Percentiles rank a stretch among this genome's conserved stretches.
These are phyloP conservation scores for Cosmopolites sordidus DNA, from an alignment of 2,888 invertebrate species.

Conservation along the genomic window DNA sequence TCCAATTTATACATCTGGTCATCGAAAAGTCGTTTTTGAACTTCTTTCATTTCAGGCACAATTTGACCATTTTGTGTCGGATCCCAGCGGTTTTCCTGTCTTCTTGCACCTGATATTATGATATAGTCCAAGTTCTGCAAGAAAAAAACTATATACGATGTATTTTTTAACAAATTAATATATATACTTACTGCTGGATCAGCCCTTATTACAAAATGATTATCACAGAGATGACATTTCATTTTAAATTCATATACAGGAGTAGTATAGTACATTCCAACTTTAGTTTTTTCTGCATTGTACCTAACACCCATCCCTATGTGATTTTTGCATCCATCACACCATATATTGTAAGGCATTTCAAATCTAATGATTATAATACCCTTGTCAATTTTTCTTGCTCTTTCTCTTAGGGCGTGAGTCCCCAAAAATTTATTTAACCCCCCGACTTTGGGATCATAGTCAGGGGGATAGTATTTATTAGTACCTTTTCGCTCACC, in stretches of 20 bases:
- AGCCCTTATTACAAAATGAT: constrained; percentile 96
- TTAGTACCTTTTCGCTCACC: constrained; percentile 98
- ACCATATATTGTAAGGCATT: constrained; percentile 99
- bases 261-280: constrained; percentile 97
- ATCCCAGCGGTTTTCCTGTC: constrained; percentile 99
- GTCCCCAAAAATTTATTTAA: constrained; percentile 91
- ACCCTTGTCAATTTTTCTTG: constrained; percentile 90
- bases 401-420: constrained; percentile 93
- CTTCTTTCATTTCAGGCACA: constrained; percentile 87
- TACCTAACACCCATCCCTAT: constrained; percentile 99
- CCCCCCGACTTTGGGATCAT: constrained; percentile 91
- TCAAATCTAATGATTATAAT: constrained; percentile 97
- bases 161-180: neutral
- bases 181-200: constrained; percentile 80
- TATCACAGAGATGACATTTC: constrained; percentile 98
- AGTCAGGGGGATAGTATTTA: constrained; percentile 98
- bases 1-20: constrained; percentile 98
- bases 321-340: constrained; percentile 95
- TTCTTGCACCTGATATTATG: constrained; percentile 87
- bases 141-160: constrained; percentile 3
- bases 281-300: constrained; percentile 87
- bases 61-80: constrained; percentile 92
- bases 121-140: constrained; percentile 93
- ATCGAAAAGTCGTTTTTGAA: constrained; percentile 81
- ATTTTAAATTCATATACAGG: constrained; percentile 97